Conservation (phyloP, 2,113 vertebrate genomes). For the Neodon shergylaensis region DNA sequence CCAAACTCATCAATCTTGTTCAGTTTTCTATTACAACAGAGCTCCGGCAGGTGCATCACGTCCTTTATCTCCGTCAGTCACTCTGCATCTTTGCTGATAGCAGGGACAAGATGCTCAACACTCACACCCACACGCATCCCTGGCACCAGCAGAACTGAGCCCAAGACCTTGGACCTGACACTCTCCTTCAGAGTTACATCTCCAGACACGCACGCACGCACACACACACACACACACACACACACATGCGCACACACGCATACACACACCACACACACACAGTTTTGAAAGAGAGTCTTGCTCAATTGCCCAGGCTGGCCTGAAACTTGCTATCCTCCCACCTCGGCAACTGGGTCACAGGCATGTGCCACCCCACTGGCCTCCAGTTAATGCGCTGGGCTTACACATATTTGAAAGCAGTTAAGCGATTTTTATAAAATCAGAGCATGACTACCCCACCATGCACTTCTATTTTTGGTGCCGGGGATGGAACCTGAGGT, state of each 20-base stretch:
- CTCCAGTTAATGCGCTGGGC: slow-evolving; percentile 63
- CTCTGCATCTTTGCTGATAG: slow-evolving; percentile 70
- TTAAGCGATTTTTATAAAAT: slow-evolving; percentile 74
- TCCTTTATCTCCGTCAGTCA: slow-evolving; percentile 62
- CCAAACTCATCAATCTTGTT: neutral
- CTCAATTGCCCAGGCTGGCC: neutral
- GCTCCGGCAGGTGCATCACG: slow-evolving; percentile 43
- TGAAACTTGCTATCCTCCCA: neutral
- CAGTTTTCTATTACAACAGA: neutral
- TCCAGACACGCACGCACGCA: neutral
- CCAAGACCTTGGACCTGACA: neutral
- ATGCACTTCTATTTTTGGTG: neutral
- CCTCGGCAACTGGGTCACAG: neutral
- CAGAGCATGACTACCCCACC: neutral
- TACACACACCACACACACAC: neutral
- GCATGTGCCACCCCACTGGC: neutral
- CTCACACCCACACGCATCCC: slow-evolving; percentile 24
- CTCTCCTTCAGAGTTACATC: neutral
- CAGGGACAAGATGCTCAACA: slow-evolving; percentile 77
- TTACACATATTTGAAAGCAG: slow-evolving; percentile 77
- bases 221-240: neutral
- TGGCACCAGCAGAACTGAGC: neutral
- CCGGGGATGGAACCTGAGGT: neutral
- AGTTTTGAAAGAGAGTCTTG: neutral
- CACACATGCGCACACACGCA: neutral